Conservation (phyloP, 2,888 invertebrate genomes). For the Andrena flavipes region DNA sequence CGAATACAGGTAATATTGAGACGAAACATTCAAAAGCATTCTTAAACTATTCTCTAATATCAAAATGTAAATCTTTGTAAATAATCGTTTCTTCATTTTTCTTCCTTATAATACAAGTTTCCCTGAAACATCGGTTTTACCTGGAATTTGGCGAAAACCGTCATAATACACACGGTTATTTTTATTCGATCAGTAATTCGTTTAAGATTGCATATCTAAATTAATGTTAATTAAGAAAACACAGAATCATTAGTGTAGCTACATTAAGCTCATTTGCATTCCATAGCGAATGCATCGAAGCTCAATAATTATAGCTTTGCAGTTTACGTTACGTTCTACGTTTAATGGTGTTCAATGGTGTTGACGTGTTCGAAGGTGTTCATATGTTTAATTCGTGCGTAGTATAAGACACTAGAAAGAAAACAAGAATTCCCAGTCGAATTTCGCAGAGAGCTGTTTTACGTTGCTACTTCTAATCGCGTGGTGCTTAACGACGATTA, state of each 20-base stretch:
- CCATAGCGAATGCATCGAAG: background rate
- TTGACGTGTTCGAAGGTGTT: constrained; percentile 2
- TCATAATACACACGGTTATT: background rate
- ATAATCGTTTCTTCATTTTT: constrained; percentile 24
- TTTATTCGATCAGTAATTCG: constrained; percentile 12
- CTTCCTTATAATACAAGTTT: background rate
- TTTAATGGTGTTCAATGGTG: constrained; percentile 10
- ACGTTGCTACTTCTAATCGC: constrained; percentile 3
- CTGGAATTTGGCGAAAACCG: background rate
- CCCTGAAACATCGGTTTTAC: background rate
- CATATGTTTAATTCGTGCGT: constrained; percentile 4
- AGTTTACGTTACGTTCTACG: constrained; percentile 5
- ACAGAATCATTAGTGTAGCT: background rate
- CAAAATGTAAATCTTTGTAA: constrained; percentile 35
- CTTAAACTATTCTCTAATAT: background rate
- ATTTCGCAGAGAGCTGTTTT: constrained; percentile 3
- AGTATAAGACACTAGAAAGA: constrained; percentile 1
- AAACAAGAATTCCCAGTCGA: background rate
- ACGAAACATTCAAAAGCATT: background rate
- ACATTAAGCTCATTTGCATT: constrained; percentile 7
- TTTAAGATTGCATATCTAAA: constrained; percentile 8
- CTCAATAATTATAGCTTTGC: constrained; percentile 6
- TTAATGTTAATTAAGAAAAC: background rate
- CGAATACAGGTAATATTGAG: background rate
- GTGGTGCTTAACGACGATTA: constrained; percentile 23